Evolutionary conservation across 2,888 invertebrate species (phyloP).

Genomic region (Cheilosia soror): DNA sequence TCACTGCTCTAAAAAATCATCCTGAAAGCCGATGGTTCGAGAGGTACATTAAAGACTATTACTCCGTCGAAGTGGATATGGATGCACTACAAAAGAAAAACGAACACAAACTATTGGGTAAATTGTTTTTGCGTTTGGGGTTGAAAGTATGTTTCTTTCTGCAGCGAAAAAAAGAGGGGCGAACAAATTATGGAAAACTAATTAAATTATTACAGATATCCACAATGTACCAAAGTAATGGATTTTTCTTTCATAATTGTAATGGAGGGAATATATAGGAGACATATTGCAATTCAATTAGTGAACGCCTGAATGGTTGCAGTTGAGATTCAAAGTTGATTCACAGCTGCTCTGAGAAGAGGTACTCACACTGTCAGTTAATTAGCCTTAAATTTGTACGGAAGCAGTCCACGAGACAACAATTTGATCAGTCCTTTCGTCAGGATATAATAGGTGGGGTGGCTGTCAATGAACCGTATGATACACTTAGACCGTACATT

Average conservation of each 20-base stretch:
- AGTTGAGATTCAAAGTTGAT: no score
- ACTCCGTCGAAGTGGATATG: constrained; percentile 55
- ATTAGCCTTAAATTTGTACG: no score
- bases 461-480: no score
- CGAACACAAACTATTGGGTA: constrained; percentile 1
- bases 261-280: no score
- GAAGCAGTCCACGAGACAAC: no score
- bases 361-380: no score
- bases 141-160: constrained; percentile 15
- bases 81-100: constrained; percentile 37
- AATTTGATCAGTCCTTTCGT: no score
- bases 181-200: constrained; percentile 17
- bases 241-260: not conserved
- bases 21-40: constrained; percentile 51
- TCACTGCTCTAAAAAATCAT: constrained; percentile 66
- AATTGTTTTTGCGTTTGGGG: constrained; percentile 10
- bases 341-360: no score
- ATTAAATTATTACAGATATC: constrained; percentile 19
- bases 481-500: no score
- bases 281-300: no score
- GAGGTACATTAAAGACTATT: constrained; percentile 65
- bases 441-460: no score
- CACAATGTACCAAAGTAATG: not conserved
- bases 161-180: not conserved
- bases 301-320: no score